phyloP scores from a whole-genome alignment of 2,888 invertebrate species.

The Acleris holmiana region DNA sequence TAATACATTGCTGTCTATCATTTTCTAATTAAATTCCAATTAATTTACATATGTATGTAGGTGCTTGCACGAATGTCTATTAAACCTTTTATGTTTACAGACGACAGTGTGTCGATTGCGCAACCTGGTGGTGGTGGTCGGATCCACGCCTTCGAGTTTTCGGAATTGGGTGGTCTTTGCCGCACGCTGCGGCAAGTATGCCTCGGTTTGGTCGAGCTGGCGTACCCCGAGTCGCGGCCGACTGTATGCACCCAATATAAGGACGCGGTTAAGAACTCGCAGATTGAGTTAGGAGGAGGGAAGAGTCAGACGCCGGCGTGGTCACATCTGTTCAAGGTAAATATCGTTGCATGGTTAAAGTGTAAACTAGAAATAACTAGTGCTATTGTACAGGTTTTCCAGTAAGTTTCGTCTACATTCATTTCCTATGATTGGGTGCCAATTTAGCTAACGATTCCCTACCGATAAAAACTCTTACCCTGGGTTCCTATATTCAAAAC shows the following conservation, averaged over 20 bases:
- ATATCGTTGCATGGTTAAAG: too few relatives aligned
- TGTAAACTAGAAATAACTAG: too few relatives aligned
- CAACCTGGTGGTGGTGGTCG: slow-evolving; percentile 49
- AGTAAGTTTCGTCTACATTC: too few relatives aligned
- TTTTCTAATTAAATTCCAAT: not conserved
- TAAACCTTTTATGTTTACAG: slow-evolving; percentile 3
- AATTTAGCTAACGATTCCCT: too few relatives aligned
- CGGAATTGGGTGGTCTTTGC: slow-evolving; percentile 89
- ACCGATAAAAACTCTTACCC: too few relatives aligned
- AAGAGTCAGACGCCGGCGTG: slow-evolving; percentile 86
- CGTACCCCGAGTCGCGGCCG: slow-evolving; percentile 91
- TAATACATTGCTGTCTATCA: too few relatives aligned
- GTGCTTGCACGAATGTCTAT: not conserved
- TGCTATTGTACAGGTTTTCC: too few relatives aligned
- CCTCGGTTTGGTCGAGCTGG: slow-evolving; percentile 93
- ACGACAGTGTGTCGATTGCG: slow-evolving; percentile 22
- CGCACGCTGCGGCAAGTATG: slow-evolving; percentile 91
- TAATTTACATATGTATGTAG: not conserved
- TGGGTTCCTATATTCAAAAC: too few relatives aligned
- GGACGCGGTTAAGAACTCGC: slow-evolving; percentile 53
- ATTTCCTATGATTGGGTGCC: too few relatives aligned
- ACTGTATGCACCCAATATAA: slow-evolving; percentile 86
- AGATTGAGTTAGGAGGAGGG: slow-evolving; percentile 52
- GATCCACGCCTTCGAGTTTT: slow-evolving; percentile 87
- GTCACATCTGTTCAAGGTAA: slow-evolving; percentile 91